phyloP scores from a whole-genome alignment of 2,888 invertebrate genomes.

The Syritta pipiens region DNA sequence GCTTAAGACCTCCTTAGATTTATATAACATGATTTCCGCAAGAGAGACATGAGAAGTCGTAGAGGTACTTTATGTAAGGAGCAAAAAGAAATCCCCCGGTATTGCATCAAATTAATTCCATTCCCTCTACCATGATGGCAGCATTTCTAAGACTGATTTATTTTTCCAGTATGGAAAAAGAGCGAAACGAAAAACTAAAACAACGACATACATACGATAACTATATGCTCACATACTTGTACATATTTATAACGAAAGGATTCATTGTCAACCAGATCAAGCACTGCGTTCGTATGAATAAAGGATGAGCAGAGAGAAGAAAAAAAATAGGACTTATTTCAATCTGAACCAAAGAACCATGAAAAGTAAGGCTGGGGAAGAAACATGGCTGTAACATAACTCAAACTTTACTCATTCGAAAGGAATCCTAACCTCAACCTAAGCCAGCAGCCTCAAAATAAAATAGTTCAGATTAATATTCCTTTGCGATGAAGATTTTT shows the following conservation, averaged over 20 bases:
- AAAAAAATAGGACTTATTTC: constrained; percentile 39
- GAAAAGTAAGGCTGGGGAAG: constrained; percentile 1
- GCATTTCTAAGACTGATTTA: constrained; percentile 61
- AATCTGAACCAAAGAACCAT: constrained; percentile 41
- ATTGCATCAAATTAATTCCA: constrained; percentile 63
- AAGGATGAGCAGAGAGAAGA: constrained; percentile 2
- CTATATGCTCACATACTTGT: constrained; percentile 50
- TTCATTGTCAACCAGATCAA: constrained; percentile 46
- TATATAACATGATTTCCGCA: no score
- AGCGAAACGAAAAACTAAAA: neutral
- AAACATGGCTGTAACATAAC: constrained; percentile 56
- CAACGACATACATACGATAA: neutral
- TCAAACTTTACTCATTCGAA: constrained; percentile 57
- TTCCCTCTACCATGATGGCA: constrained; percentile 58
- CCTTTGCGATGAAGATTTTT: constrained; percentile 40
- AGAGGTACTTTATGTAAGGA: no score
- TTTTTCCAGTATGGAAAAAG: constrained; percentile 42
- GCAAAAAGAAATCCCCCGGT: constrained; percentile 17
- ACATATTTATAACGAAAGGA: constrained; percentile 62
- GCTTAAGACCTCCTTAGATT: no score
- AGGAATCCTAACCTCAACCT: constrained; percentile 39
- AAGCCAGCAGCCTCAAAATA: constrained; percentile 3
- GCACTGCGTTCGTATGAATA: no score
- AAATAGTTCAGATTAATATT: constrained; percentile 42
- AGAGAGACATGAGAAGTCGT: no score